Conservation (phyloP, 2,797 vertebrate genomes). For the Sarcophilus harrisii region DNA sequence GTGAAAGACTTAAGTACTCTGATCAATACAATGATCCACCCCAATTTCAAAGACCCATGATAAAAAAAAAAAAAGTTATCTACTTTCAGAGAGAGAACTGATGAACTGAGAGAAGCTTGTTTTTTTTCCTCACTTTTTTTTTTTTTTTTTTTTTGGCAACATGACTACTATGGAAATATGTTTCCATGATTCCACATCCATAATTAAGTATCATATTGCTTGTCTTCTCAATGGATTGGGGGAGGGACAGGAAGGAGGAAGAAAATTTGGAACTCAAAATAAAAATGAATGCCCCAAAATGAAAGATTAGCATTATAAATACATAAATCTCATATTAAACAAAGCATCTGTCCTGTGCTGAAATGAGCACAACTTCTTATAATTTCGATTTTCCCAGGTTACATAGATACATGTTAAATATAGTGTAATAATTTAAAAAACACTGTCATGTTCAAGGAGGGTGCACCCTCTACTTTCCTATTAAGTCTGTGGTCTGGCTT, state of each 20-base stretch:
- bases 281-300: background rate
- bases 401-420: background rate
- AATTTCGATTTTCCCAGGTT: background rate
- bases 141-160: background rate
- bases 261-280: background rate
- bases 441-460: background rate
- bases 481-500: background rate
- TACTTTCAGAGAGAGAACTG: background rate
- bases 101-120: background rate
- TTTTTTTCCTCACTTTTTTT: background rate
- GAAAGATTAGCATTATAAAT: background rate
- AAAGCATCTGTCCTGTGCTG: background rate
- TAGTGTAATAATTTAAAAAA: background rate
- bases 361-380: background rate
- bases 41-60: background rate
- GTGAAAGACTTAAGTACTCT: background rate
- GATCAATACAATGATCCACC: background rate
- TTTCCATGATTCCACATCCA: background rate
- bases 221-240: background rate
- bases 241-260: background rate
- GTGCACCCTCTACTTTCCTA: background rate
- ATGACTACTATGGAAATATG: background rate
- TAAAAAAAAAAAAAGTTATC: background rate
- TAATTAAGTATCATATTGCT: background rate
- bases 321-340: background rate